phyloP scores from a whole-genome alignment of 2,797 vertebrate genomes.

The Columba guinea region DNA sequence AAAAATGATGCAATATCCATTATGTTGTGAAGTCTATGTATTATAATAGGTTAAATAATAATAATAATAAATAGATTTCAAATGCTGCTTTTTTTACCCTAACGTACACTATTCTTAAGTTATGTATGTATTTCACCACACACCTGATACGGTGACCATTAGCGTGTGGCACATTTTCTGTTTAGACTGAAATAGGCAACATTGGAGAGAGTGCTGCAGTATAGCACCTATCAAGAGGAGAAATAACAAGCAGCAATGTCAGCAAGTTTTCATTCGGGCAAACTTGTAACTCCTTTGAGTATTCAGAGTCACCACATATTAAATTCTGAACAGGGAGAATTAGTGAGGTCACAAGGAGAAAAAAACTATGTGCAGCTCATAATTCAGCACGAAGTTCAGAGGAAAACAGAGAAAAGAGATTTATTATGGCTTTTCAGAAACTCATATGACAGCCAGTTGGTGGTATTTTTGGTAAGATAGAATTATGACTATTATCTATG shows the following conservation, averaged over 20 bases:
- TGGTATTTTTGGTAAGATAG: slow-evolving; percentile 36
- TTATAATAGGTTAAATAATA: neutral
- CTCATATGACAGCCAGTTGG: neutral
- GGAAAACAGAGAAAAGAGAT: neutral
- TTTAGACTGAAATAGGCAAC: neutral
- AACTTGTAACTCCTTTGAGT: neutral
- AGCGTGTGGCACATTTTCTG: neutral
- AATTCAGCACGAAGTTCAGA: neutral
- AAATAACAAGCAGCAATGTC: neutral
- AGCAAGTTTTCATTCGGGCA: neutral
- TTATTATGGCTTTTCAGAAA: slow-evolving; percentile 31
- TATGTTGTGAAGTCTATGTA: neutral
- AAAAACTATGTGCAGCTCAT: neutral
- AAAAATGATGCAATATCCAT: neutral
- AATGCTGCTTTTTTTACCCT: neutral
- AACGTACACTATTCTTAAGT: neutral
- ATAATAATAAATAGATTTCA: neutral
- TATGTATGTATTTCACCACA: neutral
- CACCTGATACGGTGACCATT: neutral
- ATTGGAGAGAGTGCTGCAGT: neutral
- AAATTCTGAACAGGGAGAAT: neutral
- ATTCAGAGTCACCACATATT: neutral
- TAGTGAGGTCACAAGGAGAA: neutral
- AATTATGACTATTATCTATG: slow-evolving; percentile 32
- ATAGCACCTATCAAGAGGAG: neutral